A percentile compares a stretch with the other conserved stretches of the same genome.
phyloP scores from a whole-genome alignment of 2,113 vertebrate species.

The Rhinichthys klamathensis region DNA sequence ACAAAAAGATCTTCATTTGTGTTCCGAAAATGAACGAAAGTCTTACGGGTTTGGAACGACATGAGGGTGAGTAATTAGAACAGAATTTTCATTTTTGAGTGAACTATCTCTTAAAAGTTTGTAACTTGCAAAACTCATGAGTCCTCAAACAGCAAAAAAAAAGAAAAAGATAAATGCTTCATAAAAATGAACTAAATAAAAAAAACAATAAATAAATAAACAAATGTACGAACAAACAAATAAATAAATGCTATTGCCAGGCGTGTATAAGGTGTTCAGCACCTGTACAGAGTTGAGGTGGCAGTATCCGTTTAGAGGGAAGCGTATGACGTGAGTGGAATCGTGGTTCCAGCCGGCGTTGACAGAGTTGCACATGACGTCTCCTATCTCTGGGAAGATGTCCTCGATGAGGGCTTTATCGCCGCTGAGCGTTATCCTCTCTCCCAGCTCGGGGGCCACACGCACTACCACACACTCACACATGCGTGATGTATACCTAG shows the following conservation, averaged over 20 bases:
- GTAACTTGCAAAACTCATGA: background rate
- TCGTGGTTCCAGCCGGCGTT: constrained; percentile 78
- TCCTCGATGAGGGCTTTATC: constrained; percentile 88
- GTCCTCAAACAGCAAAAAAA: background rate
- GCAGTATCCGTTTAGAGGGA: constrained; percentile 91
- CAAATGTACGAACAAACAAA: too few species aligned
- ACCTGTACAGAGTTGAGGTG: constrained; percentile 93
- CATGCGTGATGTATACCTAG: constrained; percentile 73
- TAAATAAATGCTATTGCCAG: background rate
- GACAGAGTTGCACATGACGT: constrained; percentile 85
- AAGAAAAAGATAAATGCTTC: background rate
- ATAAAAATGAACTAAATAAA: background rate
- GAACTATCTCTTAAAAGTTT: too few species aligned
- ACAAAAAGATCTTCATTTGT: too few species aligned
- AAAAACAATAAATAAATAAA: background rate
- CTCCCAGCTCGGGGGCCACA: constrained; percentile 87
- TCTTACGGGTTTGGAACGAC: too few species aligned
- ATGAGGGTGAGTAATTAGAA: too few species aligned
- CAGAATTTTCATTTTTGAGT: too few species aligned
- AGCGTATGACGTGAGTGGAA: constrained; percentile 85
- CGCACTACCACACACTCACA: constrained; percentile 92
- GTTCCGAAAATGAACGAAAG: too few species aligned
- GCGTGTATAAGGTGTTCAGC: constrained; percentile 28
- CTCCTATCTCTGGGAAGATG: constrained; percentile 90
- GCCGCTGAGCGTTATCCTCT: constrained; percentile 88